Conservation (phyloP, 2,113 vertebrate genomes). For the Dendropsophus ebraccatus region DNA sequence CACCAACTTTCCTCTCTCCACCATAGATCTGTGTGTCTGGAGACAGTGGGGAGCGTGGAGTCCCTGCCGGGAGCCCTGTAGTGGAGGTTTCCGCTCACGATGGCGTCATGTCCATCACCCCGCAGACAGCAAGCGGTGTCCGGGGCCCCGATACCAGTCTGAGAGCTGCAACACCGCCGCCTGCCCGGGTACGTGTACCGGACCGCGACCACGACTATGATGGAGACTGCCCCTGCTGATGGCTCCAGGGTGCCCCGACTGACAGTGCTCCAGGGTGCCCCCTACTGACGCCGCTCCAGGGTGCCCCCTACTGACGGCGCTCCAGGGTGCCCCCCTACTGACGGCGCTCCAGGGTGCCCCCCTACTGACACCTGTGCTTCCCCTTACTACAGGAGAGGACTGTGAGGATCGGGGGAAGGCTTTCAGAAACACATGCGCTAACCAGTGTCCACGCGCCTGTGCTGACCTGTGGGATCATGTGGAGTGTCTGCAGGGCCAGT, state of each 20-base stretch:
- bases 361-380: not conserved
- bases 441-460: slow-evolving; percentile 85
- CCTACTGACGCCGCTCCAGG: not conserved
- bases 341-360: too few species aligned
- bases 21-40: slow-evolving; percentile 83
- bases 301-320: not conserved
- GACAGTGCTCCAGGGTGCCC: not conserved
- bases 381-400: slow-evolving; percentile 74
- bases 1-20: too few species aligned
- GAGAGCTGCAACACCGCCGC: slow-evolving; percentile 82
- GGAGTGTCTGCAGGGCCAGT: slow-evolving; percentile 84
- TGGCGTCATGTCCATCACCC: slow-evolving; percentile 68
- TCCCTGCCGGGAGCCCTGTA: slow-evolving; percentile 81
- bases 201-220: too few species aligned
- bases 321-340: too few species aligned
- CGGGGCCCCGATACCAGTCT: slow-evolving; percentile 76
- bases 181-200: slow-evolving; percentile 81
- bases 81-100: slow-evolving; percentile 80
- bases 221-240: too few species aligned
- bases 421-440: slow-evolving; percentile 76
- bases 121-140: slow-evolving; percentile 62
- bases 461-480: slow-evolving; percentile 85
- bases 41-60: slow-evolving; percentile 83
- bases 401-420: slow-evolving; percentile 78
- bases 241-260: too few species aligned